These are phyloP conservation scores for Epizoanthus rinbou DNA, from an alignment of 92 coral and sea anemone genomes.

Conservation along the genomic window DNA sequence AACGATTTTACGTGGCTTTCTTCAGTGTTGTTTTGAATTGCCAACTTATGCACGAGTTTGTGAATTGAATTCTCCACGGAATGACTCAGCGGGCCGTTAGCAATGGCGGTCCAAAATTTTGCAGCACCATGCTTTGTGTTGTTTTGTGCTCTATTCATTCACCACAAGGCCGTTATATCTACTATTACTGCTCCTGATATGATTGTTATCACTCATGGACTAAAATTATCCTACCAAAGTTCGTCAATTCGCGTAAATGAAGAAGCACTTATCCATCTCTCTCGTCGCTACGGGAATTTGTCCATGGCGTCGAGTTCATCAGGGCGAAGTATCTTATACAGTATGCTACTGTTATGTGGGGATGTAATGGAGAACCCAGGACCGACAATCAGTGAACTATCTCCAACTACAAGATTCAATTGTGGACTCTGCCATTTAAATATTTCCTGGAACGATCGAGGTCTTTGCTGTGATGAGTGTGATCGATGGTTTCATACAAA, in stretches of 20 bases:
- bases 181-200: conserved; percentile 21
- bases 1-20: too few relatives aligned
- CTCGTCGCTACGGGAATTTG: neutral
- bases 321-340: conserved; percentile 8
- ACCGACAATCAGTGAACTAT: neutral
- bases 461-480: conserved; percentile 31
- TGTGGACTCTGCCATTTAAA: conserved; percentile 14
- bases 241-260: conserved; percentile 15
- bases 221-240: neutral
- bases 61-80: too few relatives aligned
- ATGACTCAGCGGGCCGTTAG: conserved; percentile 17
- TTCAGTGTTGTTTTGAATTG: too few relatives aligned
- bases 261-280: conserved; percentile 4
- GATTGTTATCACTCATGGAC: conserved; percentile 5
- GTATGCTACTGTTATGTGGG: conserved; percentile 21
- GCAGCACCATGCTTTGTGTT: conserved; percentile 4
- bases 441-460: conserved; percentile 24
- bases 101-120: conserved; percentile 28
- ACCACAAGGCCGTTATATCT: conserved; percentile 19
- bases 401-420: conserved; percentile 13
- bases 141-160: conserved; percentile 15
- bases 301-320: neutral
- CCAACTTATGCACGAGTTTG: too few relatives aligned
- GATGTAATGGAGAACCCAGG: conserved; percentile 30
- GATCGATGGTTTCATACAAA: conserved; percentile 22